Base-by-base conservation (phyloP, 2,797 vertebrate species). In the Lagothrix lagotricha region DNA sequence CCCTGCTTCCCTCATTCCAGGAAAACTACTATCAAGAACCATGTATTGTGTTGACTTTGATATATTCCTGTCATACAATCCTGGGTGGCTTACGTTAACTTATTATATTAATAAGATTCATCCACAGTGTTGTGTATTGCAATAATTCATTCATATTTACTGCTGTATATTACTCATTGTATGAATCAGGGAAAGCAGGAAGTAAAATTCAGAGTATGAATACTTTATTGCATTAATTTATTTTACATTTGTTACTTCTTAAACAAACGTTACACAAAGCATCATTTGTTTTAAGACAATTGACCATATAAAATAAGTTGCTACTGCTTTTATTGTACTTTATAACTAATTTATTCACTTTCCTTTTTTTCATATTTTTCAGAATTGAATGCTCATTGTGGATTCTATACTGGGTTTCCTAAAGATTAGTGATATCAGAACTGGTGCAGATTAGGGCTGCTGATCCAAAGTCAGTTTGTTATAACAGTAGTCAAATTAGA, bases 61-160 rank as follows among this genome's bases (percentile, higher is more conserved):
- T 57, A 77, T 57, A 92, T 28, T 80, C 44, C n/a, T n/a, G 39
- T 77, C 48, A 87, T 58, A 2, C 12, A 82, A 85, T 82, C 52
- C 46, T 90, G 8, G 85, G 28, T 6, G 8, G 81, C 48, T 58
- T 73, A 58, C 41, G 90, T 95, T 90, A 72, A 77, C 33, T 91
- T 96, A 15, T 85, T 96, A 15, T 58, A 89, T 58, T 90, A 92
- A 72, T 83, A 87, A 93, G 19, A 94, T 67, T 67, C 54, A 58
- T 70, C 57, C n/a, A 72, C 3, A 73, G 19, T 79, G 36, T 54
- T 95, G 28, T 73, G 28, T 58, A 30, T 39, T 67, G 28, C 11
- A 93, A 88, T 70, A 79, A 46, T 93, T 93, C 46, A 57, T 88
- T 95, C 89, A 89, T 83, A 93, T 93, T 92, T 86, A 86, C 26